Evolutionary conservation across 2,888 invertebrate genomes (phyloP), one percentile per base, ranked within the genome.

Genomic region (Torymus aiolomorphi): DNA sequence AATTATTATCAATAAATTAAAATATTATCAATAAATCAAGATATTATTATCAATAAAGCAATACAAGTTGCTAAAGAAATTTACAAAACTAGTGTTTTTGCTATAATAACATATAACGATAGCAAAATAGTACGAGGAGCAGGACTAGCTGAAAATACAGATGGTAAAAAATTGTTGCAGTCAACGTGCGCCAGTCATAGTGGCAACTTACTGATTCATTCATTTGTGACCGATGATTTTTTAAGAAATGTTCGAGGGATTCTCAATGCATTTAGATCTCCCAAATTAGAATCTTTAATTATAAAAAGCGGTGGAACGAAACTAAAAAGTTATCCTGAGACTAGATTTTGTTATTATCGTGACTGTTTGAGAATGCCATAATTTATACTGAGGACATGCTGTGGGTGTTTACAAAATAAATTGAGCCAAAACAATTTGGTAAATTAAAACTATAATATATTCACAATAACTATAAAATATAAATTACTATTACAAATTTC

Each of bases 331-430:
- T 69, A 31, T 24, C 54, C 69, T n/a, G 69, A 69, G n/a, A 69
- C 31, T n/a, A 12, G 31, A 20, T 69, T 69, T n/a, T 69, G 69
- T n/a, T 69, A 69, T n/a, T n/a, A n/a, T n/a, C n/a, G n/a, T n/a
- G n/a, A n/a, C n/a, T n/a, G n/a, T n/a, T n/a, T n/a, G n/a, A n/a
- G n/a, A n/a, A n/a, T n/a, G n/a, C n/a, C n/a, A n/a, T n/a, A n/a
- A n/a, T n/a, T n/a, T n/a, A n/a, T n/a, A n/a, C n/a, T n/a, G n/a
- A n/a, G n/a, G n/a, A n/a, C n/a, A n/a, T n/a, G n/a, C n/a, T n/a
- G n/a, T n/a, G n/a, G n/a, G n/a, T n/a, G n/a, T n/a, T n/a, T n/a
- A n/a, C n/a, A n/a, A n/a, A n/a, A n/a, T n/a, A n/a, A n/a, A n/a
- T n/a, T n/a, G n/a, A n/a, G n/a, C n/a, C n/a, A n/a, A n/a, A n/a